Percentiles rank a stretch among this genome's conserved stretches.
These are phyloP conservation scores for Galemys pyrenaicus DNA, from an alignment of 2,113 vertebrate species.

Conservation along the genomic window DNA sequence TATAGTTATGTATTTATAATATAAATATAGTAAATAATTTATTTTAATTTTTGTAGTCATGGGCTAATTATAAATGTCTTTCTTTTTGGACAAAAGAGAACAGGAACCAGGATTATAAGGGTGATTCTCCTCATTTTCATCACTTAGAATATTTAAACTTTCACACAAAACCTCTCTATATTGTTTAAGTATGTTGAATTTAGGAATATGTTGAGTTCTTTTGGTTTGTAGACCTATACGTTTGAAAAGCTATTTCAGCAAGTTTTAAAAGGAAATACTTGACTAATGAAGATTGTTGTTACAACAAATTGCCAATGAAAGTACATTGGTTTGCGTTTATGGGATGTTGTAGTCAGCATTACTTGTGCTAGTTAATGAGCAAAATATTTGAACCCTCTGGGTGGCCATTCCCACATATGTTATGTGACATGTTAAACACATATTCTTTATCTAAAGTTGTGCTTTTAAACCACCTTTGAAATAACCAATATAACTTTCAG, in stretches of 20 bases:
- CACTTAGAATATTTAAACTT: background rate
- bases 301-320: background rate
- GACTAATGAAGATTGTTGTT: background rate
- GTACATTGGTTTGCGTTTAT: background rate
- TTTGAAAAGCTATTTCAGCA: background rate
- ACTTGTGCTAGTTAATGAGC: background rate
- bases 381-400: background rate
- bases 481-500: background rate
- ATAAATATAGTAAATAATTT: too few relatives aligned
- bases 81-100: background rate
- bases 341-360: background rate
- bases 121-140: background rate
- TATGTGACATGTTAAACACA: background rate
- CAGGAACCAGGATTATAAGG: background rate
- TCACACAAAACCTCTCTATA: background rate
- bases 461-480: background rate
- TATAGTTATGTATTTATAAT: too few relatives aligned
- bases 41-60: background rate
- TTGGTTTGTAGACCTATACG: background rate
- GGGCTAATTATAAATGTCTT: background rate
- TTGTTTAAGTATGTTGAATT: background rate
- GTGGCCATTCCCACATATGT: background rate
- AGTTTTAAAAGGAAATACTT: background rate
- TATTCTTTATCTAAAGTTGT: background rate
- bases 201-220: background rate